These are phyloP conservation scores for Sturnira hondurensis DNA, from an alignment of 2,113 vertebrate species.

Conservation along the genomic window DNA sequence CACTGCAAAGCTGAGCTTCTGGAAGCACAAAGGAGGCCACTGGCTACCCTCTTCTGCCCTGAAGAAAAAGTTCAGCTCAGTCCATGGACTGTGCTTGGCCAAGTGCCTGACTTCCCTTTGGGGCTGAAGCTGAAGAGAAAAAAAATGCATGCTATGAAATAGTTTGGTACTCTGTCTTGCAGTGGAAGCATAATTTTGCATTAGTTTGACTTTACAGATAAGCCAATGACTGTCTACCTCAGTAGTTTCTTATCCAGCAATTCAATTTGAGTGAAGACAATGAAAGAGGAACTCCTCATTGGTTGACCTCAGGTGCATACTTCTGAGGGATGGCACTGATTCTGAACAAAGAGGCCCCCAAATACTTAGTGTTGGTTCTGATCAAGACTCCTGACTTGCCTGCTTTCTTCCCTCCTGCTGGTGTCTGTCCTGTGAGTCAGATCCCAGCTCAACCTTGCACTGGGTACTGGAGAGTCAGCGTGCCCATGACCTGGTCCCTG, in stretches of 20 bases:
- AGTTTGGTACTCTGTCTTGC: constrained; percentile 41
- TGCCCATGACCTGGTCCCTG: not conserved
- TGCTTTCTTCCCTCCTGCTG: not conserved
- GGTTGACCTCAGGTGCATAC: not conserved
- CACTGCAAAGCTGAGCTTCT: not conserved
- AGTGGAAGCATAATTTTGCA: constrained; percentile 44
- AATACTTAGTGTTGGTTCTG: not conserved
- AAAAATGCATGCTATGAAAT: not conserved
- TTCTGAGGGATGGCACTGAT: not conserved
- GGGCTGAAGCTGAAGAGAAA: constrained; percentile 29
- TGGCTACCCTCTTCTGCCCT: not conserved
- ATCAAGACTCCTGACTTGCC: not conserved
- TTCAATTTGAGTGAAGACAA: not conserved
- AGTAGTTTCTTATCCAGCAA: not conserved
- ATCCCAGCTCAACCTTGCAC: not conserved
- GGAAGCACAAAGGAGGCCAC: not conserved
- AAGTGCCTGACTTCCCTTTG: not conserved
- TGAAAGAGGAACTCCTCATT: not conserved
- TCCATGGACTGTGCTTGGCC: not conserved
- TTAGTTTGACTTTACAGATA: constrained; percentile 33
- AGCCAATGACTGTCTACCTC: constrained; percentile 19
- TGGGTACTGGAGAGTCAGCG: not conserved
- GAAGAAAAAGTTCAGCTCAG: not conserved
- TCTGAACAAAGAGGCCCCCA: not conserved
- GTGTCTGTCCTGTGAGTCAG: not conserved